Evolutionary conservation across 2,113 vertebrate species (phyloP), one percentile per base, ranked within the genome.

Genomic region (Acrocephalus arundinaceus): DNA sequence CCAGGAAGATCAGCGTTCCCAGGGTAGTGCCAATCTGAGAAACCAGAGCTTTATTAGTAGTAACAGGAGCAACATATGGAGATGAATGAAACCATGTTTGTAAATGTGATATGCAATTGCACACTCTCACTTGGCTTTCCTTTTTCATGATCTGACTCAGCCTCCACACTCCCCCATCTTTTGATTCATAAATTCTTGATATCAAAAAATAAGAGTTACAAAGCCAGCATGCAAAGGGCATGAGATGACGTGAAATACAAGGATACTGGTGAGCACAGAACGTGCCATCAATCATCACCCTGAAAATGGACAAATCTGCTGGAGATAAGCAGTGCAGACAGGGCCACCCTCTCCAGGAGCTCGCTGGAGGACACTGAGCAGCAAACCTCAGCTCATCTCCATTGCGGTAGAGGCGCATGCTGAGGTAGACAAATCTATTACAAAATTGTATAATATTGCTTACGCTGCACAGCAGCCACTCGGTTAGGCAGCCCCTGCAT

Each of bases 151-250:
- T 66, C 65, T 93, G 96, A 96, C 89, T 96, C 96, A 97, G 90
- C 70, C 80, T 82, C 83, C 85, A 35, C 68, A 93, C 93, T 92
- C 95, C 89, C 75, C 94, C 90, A 79, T 24, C 75, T 78, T 82
- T 93, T 82, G 95, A 97, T 96, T 97, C 96, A 96, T 90, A 96
- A 96, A 95, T 93, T 68, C 85, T 82, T 24, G n/a, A 65, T 71
- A n/a, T 59, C 46, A 66, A 75, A 84, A 85, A 73, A 79, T 27
- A 54, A 72, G 54, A 80, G 35, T 80, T 78, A 62, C 57, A 48
- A 54, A 66, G 70, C 14, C 55, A 23, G 67, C 72, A 77, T 3
- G 61, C 59, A 72, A 95, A 93, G 91, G 85, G 71, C 94, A 89
- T 0, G 15, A 66, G 51, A 85, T 61, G 85, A 94, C 3, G 71